Base-by-base conservation (phyloP, 1,140 invertebrate genomes). In the Drosophila lacertosa region DNA sequence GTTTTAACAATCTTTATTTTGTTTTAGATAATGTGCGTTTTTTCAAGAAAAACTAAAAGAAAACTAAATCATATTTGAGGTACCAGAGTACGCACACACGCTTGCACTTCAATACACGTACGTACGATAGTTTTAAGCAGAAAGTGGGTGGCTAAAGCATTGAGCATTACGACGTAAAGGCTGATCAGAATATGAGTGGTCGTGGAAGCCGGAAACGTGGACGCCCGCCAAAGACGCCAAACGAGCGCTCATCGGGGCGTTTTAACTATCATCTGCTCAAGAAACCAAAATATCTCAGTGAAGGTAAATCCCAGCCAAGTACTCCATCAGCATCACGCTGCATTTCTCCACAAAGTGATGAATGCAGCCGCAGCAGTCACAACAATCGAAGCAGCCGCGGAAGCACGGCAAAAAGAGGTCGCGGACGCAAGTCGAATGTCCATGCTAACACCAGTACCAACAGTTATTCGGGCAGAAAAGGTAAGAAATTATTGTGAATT, bases 231-330 rank as follows among this genome's bases (percentile, higher is more conserved):
- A 97, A 97, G 93, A 95, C 96, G 62, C 95, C 96, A 79, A 95
- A 94, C 91, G 94, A 96, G 93, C 96, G 97, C 89, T 94, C 95
- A 88, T 94, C 95, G 76, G 95, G 94, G 89, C 96, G 96, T 93
- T 97, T 96, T 92, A 95, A 96, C 91, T 96, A 95, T 92, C 95
- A 96, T 92, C 92, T 97, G 89, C 93, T 97, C 91, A 97, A 97
- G 92, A 98, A 98, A 92, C 97, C 97, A 6, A 97, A 97, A 93
- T 98, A 97, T 92, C 93, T 97, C 79, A 93, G 94, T 91, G 94
- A 94, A 83, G 95, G 95, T 10, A 89, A 91, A 72, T 88, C 89
- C 24, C 93, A 96, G 77, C 93, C 94, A 15, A 96, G 95, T 82
- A 96, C 96, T 7, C 96, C 96, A 7, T 95, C 94, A 9, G 94